Conservation (phyloP, 2,888 invertebrate species). For the Phaonia tiefii region DNA sequence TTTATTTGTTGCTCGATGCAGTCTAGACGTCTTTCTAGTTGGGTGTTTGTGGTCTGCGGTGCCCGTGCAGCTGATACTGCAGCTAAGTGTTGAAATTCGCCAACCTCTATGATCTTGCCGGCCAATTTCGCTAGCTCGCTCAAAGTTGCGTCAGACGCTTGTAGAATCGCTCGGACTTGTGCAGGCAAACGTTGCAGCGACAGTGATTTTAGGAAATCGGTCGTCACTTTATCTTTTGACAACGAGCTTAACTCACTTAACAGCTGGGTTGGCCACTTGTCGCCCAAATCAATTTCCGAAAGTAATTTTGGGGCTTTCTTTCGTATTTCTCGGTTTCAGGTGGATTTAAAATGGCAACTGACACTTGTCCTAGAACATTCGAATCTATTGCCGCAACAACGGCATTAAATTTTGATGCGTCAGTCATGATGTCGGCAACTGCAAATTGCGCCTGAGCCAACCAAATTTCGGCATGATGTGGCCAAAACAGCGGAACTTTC, state of each 20-base stretch:
- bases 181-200: constrained; percentile 34
- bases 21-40: constrained; percentile 16
- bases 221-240: constrained; percentile 44
- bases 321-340: constrained; percentile 63
- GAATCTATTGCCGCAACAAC: constrained; percentile 65
- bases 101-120: too few species aligned
- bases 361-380: constrained; percentile 62
- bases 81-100: constrained; percentile 17
- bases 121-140: constrained; percentile 20
- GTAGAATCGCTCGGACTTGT: constrained; percentile 25
- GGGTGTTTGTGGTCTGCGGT: neutral
- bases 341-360: constrained; percentile 62
- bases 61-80: neutral
- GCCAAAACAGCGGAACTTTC: constrained; percentile 66
- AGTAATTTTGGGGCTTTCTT: constrained; percentile 59
- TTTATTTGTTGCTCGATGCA: constrained; percentile 22
- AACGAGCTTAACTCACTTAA: constrained; percentile 57
- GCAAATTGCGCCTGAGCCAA: constrained; percentile 71
- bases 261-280: constrained; percentile 63
- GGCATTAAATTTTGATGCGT: constrained; percentile 68
- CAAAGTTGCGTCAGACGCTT: constrained; percentile 19
- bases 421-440: constrained; percentile 62
- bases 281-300: constrained; percentile 59
- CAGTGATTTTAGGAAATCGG: constrained; percentile 45
- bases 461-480: constrained; percentile 70